Conservation (phyloP, 1,140 invertebrate species). For the Drosophila varians region DNA sequence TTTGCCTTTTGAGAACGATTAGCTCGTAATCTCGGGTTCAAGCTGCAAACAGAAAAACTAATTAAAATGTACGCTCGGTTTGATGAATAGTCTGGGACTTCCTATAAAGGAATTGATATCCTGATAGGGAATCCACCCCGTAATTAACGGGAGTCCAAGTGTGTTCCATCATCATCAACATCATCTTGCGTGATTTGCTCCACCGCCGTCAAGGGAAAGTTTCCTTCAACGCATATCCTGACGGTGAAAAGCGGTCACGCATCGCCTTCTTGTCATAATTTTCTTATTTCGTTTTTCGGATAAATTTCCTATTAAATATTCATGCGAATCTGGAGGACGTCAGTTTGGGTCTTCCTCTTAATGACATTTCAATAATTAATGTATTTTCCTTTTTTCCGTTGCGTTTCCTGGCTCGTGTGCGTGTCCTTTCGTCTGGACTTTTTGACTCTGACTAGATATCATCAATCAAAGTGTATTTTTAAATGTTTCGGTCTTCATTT, state of each 20-base stretch:
- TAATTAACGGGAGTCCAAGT: constrained; percentile 63
- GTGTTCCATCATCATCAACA: constrained; percentile 59
- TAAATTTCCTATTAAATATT: constrained; percentile 72
- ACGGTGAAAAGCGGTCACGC: constrained; percentile 61
- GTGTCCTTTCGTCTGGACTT: constrained; percentile 72
- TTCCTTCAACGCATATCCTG: constrained; percentile 47
- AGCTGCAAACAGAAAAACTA: constrained; percentile 53
- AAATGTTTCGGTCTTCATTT: constrained; percentile 60
- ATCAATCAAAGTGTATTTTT: constrained; percentile 75
- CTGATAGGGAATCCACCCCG: constrained; percentile 52
- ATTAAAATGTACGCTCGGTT: constrained; percentile 66
- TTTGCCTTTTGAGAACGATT: constrained; percentile 44
- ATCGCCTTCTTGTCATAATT: constrained; percentile 72
- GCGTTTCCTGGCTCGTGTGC: constrained; percentile 55
- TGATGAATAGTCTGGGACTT: constrained; percentile 67
- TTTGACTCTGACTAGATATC: constrained; percentile 64
- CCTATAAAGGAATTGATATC: constrained; percentile 20
- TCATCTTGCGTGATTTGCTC: constrained; percentile 72
- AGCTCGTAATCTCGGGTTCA: constrained; percentile 46
- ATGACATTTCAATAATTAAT: constrained; percentile 83
- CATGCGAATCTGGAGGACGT: constrained; percentile 75
- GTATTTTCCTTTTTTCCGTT: constrained; percentile 56
- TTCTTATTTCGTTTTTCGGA: constrained; percentile 39
- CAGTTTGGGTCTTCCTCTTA: constrained; percentile 67
- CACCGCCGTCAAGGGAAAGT: constrained; percentile 14